These are phyloP conservation scores for Ataeniobius toweri DNA, from an alignment of 2,797 vertebrate genomes.

Conservation along the genomic window DNA sequence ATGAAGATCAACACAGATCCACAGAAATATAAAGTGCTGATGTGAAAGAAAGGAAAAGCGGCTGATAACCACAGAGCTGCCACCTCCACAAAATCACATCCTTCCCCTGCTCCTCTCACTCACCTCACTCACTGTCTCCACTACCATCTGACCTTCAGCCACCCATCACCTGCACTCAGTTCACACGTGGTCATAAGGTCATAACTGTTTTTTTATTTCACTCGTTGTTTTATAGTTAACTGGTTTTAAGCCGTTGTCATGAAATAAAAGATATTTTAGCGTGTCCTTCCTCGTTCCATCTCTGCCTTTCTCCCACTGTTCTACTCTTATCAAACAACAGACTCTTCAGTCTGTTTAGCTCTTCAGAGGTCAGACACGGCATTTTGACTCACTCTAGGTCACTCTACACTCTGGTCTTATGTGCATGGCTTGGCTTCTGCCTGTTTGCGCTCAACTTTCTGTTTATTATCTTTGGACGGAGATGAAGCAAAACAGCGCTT, in stretches of 20 bases:
- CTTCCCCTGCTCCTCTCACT: slow-evolving; percentile 6
- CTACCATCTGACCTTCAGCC: neutral
- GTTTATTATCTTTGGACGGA: slow-evolving; percentile 63
- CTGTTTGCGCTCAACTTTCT: slow-evolving; percentile 38
- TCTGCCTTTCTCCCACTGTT: neutral
- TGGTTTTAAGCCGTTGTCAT: neutral
- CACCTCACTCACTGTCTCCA: neutral
- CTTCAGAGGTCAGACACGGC: slow-evolving; percentile 5
- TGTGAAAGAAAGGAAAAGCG: slow-evolving; percentile 31
- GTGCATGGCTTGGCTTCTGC: slow-evolving; percentile 29
- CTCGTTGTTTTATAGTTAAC: neutral
- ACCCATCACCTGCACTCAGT: neutral
- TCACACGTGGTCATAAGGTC: neutral
- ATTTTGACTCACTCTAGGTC: slow-evolving; percentile 17
- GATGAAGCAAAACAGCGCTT: slow-evolving; percentile 53
- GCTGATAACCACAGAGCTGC: slow-evolving; percentile 34
- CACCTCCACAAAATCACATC: neutral
- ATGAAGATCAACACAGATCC: slow-evolving; percentile 9
- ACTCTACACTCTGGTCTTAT: slow-evolving; percentile 6
- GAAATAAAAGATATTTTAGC: neutral
- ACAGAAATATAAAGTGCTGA: slow-evolving; percentile 10
- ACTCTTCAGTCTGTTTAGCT: slow-evolving; percentile 18
- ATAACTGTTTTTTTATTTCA: neutral
- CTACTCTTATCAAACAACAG: neutral
- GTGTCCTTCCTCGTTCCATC: neutral